These are phyloP conservation scores for Lycaena phlaeas DNA, from an alignment of 2,888 invertebrate species.

Conservation along the genomic window DNA sequence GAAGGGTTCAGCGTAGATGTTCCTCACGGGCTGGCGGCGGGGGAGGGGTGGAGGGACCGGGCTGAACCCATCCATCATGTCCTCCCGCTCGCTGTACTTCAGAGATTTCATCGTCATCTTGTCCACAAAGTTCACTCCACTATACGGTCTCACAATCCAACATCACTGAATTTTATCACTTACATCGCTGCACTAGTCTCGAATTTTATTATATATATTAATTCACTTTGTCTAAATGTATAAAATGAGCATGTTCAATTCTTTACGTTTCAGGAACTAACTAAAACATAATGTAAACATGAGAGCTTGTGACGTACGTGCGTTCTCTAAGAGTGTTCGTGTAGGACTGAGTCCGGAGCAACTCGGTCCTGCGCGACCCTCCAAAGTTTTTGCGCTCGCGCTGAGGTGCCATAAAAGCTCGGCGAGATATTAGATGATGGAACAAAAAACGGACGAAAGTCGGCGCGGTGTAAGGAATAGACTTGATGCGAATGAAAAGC, in stretches of 20 bases:
- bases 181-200: slow-evolving; percentile 45
- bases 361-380: slow-evolving; percentile 46
- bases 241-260: slow-evolving; percentile 25
- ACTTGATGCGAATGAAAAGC: slow-evolving; percentile 46
- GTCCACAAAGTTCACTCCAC: slow-evolving; percentile 56
- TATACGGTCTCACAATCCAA: slow-evolving; percentile 38
- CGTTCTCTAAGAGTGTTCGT: slow-evolving; percentile 29
- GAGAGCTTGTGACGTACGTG: slow-evolving; percentile 17
- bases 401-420: slow-evolving; percentile 70
- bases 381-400: slow-evolving; percentile 70
- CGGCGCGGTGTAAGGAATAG: slow-evolving; percentile 51
- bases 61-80: slow-evolving; percentile 70
- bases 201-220: slow-evolving; percentile 29
- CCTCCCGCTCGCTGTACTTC: slow-evolving; percentile 69
- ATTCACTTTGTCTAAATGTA: slow-evolving; percentile 30
- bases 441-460: slow-evolving; percentile 61
- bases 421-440: slow-evolving; percentile 61
- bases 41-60: slow-evolving; percentile 76
- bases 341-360: slow-evolving; percentile 41
- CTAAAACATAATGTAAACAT: slow-evolving; percentile 14
- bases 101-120: slow-evolving; percentile 77
- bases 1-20: slow-evolving; percentile 79
- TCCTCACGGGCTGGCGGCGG: slow-evolving; percentile 74
- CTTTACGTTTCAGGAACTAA: slow-evolving; percentile 12
- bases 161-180: slow-evolving; percentile 63